phyloP scores from a whole-genome alignment of 2,113 vertebrate genomes.

The Phalacrocorax pelagicus region DNA sequence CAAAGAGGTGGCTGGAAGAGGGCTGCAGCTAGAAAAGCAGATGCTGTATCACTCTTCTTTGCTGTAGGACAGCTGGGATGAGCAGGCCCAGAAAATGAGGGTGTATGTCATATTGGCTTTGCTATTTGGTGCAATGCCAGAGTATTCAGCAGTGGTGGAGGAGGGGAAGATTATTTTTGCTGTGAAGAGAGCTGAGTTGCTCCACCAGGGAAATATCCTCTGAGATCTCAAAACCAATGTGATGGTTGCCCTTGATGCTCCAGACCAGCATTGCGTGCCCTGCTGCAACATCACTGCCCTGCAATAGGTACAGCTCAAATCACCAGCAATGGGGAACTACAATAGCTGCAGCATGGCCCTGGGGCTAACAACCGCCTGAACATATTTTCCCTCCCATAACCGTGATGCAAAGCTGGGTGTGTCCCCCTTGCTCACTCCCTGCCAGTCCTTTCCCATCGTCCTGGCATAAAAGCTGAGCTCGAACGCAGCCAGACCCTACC shows the following conservation, averaged over 20 bases:
- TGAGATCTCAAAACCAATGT: not conserved
- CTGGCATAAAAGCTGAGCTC: not conserved
- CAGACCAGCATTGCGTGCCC: fast-evolving
- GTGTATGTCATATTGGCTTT: constrained; percentile 41
- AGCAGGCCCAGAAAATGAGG: constrained; percentile 13
- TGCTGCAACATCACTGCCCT: fast-evolving
- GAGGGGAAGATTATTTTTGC: not conserved
- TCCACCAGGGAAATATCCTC: not conserved
- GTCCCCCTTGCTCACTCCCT: not conserved
- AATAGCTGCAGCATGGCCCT: too few species aligned
- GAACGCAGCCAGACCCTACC: not conserved
- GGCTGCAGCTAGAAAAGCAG: not conserved
- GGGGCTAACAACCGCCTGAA: not conserved
- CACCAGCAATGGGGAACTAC: not conserved
- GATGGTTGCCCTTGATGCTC: not conserved
- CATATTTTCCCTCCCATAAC: not conserved
- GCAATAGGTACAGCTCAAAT: not conserved
- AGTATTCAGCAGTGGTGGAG: not conserved
- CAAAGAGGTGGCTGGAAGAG: not conserved
- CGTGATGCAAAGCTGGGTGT: not conserved
- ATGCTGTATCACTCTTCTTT: not conserved
- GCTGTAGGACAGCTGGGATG: not conserved
- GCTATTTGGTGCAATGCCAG: not conserved
- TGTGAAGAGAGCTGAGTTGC: not conserved
- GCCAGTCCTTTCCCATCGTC: not conserved